Percentiles rank a stretch among this genome's conserved stretches.
These are phyloP conservation scores for Centruroides sculpturatus DNA, from an alignment of 1,140 invertebrate genomes.

Conservation along the genomic window DNA sequence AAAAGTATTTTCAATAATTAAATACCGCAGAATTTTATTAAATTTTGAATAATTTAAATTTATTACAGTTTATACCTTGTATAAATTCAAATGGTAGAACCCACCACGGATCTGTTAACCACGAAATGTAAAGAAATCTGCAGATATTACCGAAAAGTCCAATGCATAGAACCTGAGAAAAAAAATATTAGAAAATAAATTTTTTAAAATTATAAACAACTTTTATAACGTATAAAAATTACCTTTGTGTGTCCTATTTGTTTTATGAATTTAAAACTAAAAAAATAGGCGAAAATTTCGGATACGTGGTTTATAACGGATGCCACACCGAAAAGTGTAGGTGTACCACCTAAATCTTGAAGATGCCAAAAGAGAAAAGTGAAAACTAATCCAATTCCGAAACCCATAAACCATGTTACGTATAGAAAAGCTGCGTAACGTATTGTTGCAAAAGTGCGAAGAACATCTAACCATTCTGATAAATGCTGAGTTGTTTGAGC, in stretches of 20 bases:
- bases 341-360: slow-evolving; percentile 89
- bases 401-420: slow-evolving; percentile 97
- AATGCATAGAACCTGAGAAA: slow-evolving; percentile 63
- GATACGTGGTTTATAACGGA: slow-evolving; percentile 98
- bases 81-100: slow-evolving; percentile 96
- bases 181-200: no score
- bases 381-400: slow-evolving; percentile 97
- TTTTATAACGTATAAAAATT: not conserved
- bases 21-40: no score
- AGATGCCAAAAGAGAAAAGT: slow-evolving; percentile 99
- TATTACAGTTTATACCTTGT: slow-evolving; percentile 45
- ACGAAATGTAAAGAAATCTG: slow-evolving; percentile 92
- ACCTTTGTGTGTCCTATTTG: slow-evolving; percentile 90
- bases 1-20: no score
- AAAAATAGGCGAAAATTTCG: slow-evolving; percentile 97
- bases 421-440: slow-evolving; percentile 89
- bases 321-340: slow-evolving; percentile 92
- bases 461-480: slow-evolving; percentile 79
- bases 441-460: slow-evolving; percentile 76
- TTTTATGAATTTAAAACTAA: slow-evolving; percentile 85
- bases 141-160: slow-evolving; percentile 85
- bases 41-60: no score
- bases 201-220: not conserved
- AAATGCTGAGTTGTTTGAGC: slow-evolving; percentile 80
- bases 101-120: slow-evolving; percentile 89